Evolutionary conservation across 2,888 invertebrate genomes (phyloP).

Genomic region (Lithosia quadra): DNA sequence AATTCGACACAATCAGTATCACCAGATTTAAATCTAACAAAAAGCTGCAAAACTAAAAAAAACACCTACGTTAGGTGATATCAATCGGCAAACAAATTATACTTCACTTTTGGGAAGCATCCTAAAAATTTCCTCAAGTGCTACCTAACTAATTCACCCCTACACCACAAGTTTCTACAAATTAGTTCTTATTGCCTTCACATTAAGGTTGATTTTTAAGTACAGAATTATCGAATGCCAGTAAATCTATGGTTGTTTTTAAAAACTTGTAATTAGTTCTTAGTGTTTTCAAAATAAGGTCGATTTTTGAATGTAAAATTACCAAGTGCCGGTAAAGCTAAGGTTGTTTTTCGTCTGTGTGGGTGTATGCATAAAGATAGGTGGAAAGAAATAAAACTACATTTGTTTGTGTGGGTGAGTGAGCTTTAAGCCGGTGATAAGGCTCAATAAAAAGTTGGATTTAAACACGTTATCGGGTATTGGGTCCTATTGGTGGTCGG

Average conservation of each 20-base stretch:
- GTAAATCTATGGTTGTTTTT: background rate
- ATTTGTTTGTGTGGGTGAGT: constrained; percentile 67
- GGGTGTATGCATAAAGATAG: constrained; percentile 50
- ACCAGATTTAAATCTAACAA: constrained; percentile 7
- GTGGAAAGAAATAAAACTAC: constrained; percentile 55
- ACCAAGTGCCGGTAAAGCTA: background rate
- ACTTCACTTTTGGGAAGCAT: constrained; percentile 57
- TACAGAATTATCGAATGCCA: background rate
- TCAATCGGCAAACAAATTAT: constrained; percentile 58
- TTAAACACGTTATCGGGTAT: constrained; percentile 79
- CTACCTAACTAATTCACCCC: constrained; percentile 22
- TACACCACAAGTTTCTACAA: background rate
- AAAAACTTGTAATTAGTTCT: background rate
- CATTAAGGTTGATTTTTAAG: constrained; percentile 29
- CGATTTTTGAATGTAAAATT: constrained; percentile 1
- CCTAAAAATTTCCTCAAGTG: constrained; percentile 53
- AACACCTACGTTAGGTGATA: constrained; percentile 60
- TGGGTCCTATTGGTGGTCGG: constrained; percentile 70
- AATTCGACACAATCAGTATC: background rate
- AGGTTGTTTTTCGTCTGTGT: constrained; percentile 52
- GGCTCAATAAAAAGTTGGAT: constrained; percentile 79
- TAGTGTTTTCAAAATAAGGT: no score
- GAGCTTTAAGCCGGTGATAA: constrained; percentile 74
- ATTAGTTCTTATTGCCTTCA: background rate
- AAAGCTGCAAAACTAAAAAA: constrained; percentile 37